Evolutionary conservation across 2,888 invertebrate species (phyloP).

Genomic region (Drosophila mulleri): DNA sequence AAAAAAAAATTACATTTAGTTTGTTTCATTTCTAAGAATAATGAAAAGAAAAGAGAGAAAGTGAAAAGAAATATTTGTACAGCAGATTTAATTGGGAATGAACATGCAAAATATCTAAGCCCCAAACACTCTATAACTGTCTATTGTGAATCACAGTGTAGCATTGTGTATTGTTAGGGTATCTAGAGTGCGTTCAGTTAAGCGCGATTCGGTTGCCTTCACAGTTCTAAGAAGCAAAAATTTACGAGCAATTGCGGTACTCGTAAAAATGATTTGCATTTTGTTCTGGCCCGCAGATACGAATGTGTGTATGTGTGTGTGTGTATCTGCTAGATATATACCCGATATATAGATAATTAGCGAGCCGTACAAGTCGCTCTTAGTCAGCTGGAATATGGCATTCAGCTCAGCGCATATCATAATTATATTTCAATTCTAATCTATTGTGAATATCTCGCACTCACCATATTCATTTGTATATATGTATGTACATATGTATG

Average conservation of each 20-base stretch:
- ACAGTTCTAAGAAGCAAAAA: constrained; percentile 18
- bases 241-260: constrained; percentile 35
- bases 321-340: constrained; percentile 8
- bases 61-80: background rate
- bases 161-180: constrained; percentile 7
- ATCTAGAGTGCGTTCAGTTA: constrained; percentile 15
- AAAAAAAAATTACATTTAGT: background rate
- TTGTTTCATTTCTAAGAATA: background rate
- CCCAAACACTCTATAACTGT: background rate
- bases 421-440: constrained; percentile 14
- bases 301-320: constrained; percentile 13
- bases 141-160: background rate
- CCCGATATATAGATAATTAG: constrained; percentile 11
- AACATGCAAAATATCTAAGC: too few relatives aligned
- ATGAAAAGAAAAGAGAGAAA: background rate
- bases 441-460: constrained; percentile 3
- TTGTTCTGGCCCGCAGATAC: constrained; percentile 6
- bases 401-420: constrained; percentile 9
- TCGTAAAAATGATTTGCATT: constrained; percentile 55
- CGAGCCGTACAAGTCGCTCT: constrained; percentile 16
- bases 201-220: background rate
- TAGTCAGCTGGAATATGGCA: constrained; percentile 35
- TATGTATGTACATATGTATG: background rate
- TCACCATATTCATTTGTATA: background rate
- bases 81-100: background rate